phyloP scores from a whole-genome alignment of 1,140 invertebrate genomes.

The Conus ventricosus region DNA sequence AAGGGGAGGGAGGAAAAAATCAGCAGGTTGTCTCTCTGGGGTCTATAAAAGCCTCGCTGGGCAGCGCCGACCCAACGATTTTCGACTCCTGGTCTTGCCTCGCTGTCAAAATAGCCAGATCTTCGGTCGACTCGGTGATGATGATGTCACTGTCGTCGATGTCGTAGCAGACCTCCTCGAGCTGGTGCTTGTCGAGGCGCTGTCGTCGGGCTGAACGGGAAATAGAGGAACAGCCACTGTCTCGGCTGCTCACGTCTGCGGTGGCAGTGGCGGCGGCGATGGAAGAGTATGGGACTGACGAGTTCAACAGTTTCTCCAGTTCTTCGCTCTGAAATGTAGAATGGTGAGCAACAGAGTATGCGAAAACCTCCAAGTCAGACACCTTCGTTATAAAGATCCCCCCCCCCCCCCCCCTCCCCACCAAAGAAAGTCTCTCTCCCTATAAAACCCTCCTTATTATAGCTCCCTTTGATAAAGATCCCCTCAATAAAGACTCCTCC shows the following conservation, averaged over 20 bases:
- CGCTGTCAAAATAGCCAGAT: not conserved
- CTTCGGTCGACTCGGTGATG: not conserved
- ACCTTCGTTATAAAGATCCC: too few relatives aligned
- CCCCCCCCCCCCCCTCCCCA: too few relatives aligned
- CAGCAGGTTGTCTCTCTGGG: not conserved
- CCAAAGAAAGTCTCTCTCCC: too few relatives aligned
- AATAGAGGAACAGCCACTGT: conserved; percentile 24
- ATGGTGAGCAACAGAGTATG: too few relatives aligned
- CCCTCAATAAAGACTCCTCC: too few relatives aligned
- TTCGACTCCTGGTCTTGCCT: not conserved
- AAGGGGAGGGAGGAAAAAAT: not conserved
- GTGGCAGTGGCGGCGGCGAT: not conserved
- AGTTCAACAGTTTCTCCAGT: conserved; percentile 20
- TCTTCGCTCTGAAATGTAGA: conserved; percentile 23
- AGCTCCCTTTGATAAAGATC: too few relatives aligned
- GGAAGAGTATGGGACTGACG: not conserved
- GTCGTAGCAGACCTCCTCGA: too few relatives aligned
- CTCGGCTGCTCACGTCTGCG: not conserved
- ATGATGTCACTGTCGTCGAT: not conserved
- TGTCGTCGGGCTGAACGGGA: not conserved
- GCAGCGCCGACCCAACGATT: not conserved
- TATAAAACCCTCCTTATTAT: too few relatives aligned
- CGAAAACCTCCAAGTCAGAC: too few relatives aligned
- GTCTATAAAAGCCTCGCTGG: not conserved
- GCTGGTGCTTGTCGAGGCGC: not conserved